These are phyloP conservation scores for Urocynchramus pylzowi DNA, from an alignment of 2,113 vertebrate species.

Conservation along the genomic window DNA sequence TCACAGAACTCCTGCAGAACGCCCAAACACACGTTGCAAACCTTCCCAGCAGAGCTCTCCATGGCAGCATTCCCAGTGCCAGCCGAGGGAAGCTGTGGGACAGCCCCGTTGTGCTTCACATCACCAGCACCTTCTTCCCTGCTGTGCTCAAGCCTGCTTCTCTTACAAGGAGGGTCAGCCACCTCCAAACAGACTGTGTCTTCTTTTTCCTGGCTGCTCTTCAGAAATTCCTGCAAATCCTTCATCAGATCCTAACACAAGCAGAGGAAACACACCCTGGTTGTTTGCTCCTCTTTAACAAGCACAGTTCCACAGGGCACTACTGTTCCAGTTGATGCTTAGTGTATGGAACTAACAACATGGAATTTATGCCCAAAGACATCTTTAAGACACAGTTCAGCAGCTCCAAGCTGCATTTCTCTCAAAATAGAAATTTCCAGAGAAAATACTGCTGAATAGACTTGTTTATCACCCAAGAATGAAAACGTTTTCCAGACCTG, in stretches of 20 bases:
- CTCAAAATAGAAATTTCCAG: not conserved
- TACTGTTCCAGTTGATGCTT: not conserved
- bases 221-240: conserved; percentile 78
- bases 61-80: not conserved
- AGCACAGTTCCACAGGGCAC: not conserved
- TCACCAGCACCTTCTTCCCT: not conserved
- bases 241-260: conserved; percentile 75
- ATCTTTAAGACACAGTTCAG: not conserved
- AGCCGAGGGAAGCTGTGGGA: not conserved
- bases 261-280: not conserved
- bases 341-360: not conserved
- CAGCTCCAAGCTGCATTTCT: not conserved
- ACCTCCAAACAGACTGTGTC: not conserved
- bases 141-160: conserved; percentile 69
- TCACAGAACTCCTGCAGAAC: conserved; percentile 86
- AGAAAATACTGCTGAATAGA: not conserved
- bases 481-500: not conserved
- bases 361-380: not conserved
- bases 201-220: conserved; percentile 6
- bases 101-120: conserved; percentile 23
- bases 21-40: conserved; percentile 89
- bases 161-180: conserved; percentile 80
- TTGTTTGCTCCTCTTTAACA: not conserved
- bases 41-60: not conserved
- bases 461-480: not conserved